These are phyloP conservation scores for Agrenia bidenticulata DNA, from an alignment of 2,888 invertebrate species.

Conservation along the genomic window DNA sequence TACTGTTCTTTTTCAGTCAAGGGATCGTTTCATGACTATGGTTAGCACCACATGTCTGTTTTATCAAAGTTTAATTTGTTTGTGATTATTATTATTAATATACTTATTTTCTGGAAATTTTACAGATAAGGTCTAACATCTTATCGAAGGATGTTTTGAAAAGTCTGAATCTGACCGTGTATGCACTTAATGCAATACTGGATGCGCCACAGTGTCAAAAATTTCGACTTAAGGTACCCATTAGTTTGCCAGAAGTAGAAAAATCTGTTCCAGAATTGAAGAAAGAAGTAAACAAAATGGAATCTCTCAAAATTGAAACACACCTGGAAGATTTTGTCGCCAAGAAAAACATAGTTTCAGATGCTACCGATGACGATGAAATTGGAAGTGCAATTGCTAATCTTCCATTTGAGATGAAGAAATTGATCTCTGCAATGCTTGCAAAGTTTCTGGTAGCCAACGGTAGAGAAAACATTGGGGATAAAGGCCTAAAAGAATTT, in stretches of 20 bases:
- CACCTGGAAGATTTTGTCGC: too few relatives aligned
- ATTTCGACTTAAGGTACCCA: slow-evolving; percentile 23
- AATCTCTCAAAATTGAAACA: too few relatives aligned
- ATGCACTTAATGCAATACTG: slow-evolving; percentile 41
- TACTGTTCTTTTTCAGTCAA: slow-evolving; percentile 40
- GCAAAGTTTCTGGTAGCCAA: slow-evolving; percentile 28
- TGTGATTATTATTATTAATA: too few relatives aligned
- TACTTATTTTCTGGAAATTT: too few relatives aligned
- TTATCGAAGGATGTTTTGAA: slow-evolving; percentile 35
- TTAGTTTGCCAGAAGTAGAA: slow-evolving; percentile 4
- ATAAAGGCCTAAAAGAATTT: slow-evolving; percentile 31
- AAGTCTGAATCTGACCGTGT: slow-evolving; percentile 42
- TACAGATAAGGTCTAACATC: slow-evolving; percentile 45
- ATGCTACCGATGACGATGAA: too few relatives aligned
- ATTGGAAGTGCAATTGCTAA: too few relatives aligned
- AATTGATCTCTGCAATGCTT: slow-evolving; percentile 28
- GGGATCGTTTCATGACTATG: slow-evolving; percentile 48
- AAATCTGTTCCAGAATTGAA: neutral
- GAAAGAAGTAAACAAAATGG: neutral
- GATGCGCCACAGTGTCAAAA: slow-evolving; percentile 47
- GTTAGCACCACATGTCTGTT: slow-evolving; percentile 25
- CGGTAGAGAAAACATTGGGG: slow-evolving; percentile 33
- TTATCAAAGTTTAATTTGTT: neutral
- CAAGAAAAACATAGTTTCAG: too few relatives aligned
- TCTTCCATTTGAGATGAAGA: slow-evolving; percentile 24